Evolutionary conservation across 2,797 vertebrate genomes (phyloP).

Genomic region (Nyctalus aviator): DNA sequence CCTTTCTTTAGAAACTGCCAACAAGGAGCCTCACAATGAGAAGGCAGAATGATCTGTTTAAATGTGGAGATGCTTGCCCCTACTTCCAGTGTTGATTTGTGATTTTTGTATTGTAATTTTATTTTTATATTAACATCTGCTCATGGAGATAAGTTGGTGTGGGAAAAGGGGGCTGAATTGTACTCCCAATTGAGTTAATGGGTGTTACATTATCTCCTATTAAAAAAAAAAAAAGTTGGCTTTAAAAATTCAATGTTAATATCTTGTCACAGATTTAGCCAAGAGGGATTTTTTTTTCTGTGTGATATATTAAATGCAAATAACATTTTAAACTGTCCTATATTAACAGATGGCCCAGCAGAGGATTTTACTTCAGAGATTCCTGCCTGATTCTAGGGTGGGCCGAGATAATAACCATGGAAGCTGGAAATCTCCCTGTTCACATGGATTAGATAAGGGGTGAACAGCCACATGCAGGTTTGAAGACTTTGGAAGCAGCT

Average conservation of each 20-base stretch:
- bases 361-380: conserved; percentile 60
- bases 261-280: conserved; percentile 71
- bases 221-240: neutral
- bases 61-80: neutral
- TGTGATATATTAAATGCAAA: conserved; percentile 64
- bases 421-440: conserved; percentile 52
- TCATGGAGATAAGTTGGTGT: conserved; percentile 24
- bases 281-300: conserved; percentile 50
- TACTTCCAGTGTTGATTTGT: conserved; percentile 41
- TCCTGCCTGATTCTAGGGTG: conserved; percentile 9
- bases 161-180: neutral
- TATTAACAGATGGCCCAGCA: conserved; percentile 65
- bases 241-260: conserved; percentile 74
- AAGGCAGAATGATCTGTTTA: neutral
- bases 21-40: neutral
- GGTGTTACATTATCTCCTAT: conserved; percentile 61
- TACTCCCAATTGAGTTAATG: conserved; percentile 8
- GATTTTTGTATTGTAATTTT: conserved; percentile 55
- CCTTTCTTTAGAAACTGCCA: neutral
- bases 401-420: conserved; percentile 63
- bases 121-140: conserved; percentile 43
- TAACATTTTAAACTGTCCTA: conserved; percentile 68
- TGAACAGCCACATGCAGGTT: neutral
- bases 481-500: conserved; percentile 25
- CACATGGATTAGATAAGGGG: conserved; percentile 20